Conservation (phyloP, 2,888 invertebrate species). For the Tetranychus piercei region DNA sequence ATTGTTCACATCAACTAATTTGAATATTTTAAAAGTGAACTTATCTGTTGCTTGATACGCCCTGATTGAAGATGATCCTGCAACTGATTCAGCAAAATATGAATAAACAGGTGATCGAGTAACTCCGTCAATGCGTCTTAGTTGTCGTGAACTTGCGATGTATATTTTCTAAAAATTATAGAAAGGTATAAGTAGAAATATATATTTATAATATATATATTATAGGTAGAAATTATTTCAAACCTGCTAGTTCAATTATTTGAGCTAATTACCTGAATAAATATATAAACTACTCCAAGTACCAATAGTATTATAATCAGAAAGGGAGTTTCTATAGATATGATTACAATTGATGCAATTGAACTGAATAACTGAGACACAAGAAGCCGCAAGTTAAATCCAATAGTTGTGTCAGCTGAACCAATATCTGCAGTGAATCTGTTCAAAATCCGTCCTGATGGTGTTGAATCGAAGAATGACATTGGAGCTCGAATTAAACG, state of each 20-base stretch:
- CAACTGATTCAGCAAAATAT: slow-evolving; percentile 40
- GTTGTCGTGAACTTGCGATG: slow-evolving; percentile 39
- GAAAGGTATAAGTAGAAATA: too few relatives aligned
- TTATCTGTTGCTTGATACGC: slow-evolving; percentile 28
- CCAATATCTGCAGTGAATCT: slow-evolving; percentile 28
- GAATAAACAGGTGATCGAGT: slow-evolving; percentile 42
- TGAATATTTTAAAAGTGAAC: slow-evolving; percentile 37
- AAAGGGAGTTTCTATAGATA: slow-evolving; percentile 31
- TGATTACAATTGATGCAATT: slow-evolving; percentile 28
- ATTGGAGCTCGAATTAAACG: slow-evolving; percentile 34
- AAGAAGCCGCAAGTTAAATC: slow-evolving; percentile 26
- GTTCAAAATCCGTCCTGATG: slow-evolving; percentile 26
- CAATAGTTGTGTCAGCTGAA: slow-evolving; percentile 27
- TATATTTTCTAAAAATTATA: slow-evolving; percentile 30
- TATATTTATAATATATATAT: too few relatives aligned
- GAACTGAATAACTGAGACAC: slow-evolving; percentile 25
- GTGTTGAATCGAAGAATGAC: slow-evolving; percentile 27
- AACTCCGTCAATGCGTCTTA: slow-evolving; percentile 39
- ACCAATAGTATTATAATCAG: slow-evolving; percentile 32
- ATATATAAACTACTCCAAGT: slow-evolving; percentile 30
- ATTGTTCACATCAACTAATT: slow-evolving; percentile 37
- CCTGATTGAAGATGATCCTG: slow-evolving; percentile 34
- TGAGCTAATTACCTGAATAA: slow-evolving; percentile 33
- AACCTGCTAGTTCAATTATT: too few relatives aligned
- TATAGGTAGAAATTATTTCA: too few relatives aligned